phyloP scores from a whole-genome alignment of 2,888 invertebrate genomes.

The Neoitamus cyanurus region DNA sequence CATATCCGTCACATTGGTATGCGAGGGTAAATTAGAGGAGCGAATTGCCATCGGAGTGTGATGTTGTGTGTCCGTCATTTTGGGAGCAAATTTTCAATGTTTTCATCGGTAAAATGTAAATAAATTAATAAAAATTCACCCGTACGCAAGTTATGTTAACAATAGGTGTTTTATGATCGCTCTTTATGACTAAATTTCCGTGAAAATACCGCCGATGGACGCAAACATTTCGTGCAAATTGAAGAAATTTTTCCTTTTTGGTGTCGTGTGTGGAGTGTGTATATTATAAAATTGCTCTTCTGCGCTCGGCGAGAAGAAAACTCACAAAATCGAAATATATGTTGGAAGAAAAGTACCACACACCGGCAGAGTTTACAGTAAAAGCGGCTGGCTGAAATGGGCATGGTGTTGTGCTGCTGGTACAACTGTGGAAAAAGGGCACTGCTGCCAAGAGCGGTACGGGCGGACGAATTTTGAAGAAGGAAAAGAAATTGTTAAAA shows the following conservation, averaged over 20 bases:
- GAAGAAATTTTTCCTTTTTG: neutral
- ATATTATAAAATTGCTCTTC: neutral
- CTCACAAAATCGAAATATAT: conserved; percentile 29
- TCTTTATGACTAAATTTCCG: neutral
- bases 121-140: conserved; percentile 21
- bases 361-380: neutral
- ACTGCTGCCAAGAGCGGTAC: neutral
- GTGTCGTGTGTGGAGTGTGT: neutral
- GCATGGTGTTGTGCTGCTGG: neutral
- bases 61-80: conserved; percentile 57
- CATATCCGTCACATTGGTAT: conserved; percentile 36
- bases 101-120: conserved; percentile 54
- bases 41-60: conserved; percentile 56
- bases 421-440: neutral
- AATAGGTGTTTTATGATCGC: neutral
- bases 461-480: neutral
- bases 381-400: neutral
- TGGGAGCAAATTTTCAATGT: conserved; percentile 56
- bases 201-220: neutral
- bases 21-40: conserved; percentile 52
- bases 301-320: conserved; percentile 11
- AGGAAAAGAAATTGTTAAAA: neutral
- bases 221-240: neutral
- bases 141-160: neutral
- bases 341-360: conserved; percentile 26